phyloP scores from a whole-genome alignment of 2,113 vertebrate genomes.

The Grammomys surdaster region DNA sequence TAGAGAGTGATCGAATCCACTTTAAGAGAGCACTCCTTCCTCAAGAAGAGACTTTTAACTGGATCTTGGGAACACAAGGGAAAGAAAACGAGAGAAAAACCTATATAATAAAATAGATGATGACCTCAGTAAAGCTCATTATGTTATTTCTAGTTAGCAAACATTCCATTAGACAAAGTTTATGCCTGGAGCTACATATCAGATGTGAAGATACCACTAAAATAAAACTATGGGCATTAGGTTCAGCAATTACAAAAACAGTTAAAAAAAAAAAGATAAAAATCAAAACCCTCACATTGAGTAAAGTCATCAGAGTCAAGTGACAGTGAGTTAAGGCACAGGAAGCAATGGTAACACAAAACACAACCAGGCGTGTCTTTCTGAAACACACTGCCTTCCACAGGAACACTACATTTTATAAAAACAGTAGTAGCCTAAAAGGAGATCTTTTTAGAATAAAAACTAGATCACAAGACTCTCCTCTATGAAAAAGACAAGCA shows the following conservation, averaged over 20 bases:
- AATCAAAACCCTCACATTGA: conserved; percentile 46
- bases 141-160: background rate
- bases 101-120: background rate
- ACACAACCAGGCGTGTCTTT: conserved; percentile 22
- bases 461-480: conserved; percentile 29
- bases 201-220: background rate
- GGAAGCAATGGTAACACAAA: background rate
- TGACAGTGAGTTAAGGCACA: background rate
- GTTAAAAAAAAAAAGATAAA: background rate
- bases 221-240: conserved; percentile 1
- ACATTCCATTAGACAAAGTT: conserved; percentile 12
- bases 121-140: background rate
- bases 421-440: conserved; percentile 42
- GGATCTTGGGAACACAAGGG: background rate
- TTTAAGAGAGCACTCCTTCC: background rate
- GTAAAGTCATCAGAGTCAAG: conserved; percentile 49
- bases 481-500: conserved; percentile 50
- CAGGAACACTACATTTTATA: background rate
- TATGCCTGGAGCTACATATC: background rate
- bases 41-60: background rate
- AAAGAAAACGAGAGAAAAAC: background rate
- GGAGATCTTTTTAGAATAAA: conserved; percentile 71
- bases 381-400: background rate
- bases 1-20: background rate
- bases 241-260: conserved; percentile 22